Conservation (phyloP, 2,888 invertebrate genomes). For the Synergus japonicus region DNA sequence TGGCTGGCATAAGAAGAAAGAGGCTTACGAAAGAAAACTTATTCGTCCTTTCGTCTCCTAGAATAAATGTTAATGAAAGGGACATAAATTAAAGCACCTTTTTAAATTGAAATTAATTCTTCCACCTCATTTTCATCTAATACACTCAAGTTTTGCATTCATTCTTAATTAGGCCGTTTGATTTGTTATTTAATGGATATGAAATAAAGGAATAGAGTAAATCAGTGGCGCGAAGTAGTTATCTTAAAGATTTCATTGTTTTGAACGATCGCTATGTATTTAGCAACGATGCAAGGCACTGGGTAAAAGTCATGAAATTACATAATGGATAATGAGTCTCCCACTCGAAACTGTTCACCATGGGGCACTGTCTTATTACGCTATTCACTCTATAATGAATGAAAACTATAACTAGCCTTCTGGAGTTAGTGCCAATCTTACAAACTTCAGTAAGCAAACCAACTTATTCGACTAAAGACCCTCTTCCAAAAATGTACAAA, state of each 20-base stretch:
- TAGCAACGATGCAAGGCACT: slow-evolving; percentile 56
- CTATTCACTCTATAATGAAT: slow-evolving; percentile 43
- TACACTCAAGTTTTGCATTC: not conserved
- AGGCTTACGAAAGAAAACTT: slow-evolving; percentile 76
- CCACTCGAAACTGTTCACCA: slow-evolving; percentile 46
- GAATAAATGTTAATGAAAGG: not conserved
- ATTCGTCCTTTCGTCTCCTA: slow-evolving; percentile 78
- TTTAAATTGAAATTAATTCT: not conserved
- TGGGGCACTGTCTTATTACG: slow-evolving; percentile 35
- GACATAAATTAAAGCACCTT: not conserved
- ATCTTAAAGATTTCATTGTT: slow-evolving; percentile 54
- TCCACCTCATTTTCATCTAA: not conserved
- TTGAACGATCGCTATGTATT: slow-evolving; percentile 57
- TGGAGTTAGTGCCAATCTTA: slow-evolving; percentile 2
- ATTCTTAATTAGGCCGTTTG: not conserved
- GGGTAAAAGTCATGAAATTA: slow-evolving; percentile 66
- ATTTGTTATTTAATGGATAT: not conserved
- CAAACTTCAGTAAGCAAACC: slow-evolving; percentile 14
- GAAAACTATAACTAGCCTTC: slow-evolving; percentile 38
- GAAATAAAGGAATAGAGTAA: slow-evolving; percentile 44
- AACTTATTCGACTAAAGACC: not conserved
- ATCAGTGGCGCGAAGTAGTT: slow-evolving; percentile 55
- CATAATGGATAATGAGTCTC: slow-evolving; percentile 61
- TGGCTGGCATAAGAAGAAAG: slow-evolving; percentile 75
- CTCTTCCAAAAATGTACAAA: not conserved